Evolutionary conservation across 2,113 vertebrate species (phyloP).

Genomic region (Mesoclemmys tuberculata): DNA sequence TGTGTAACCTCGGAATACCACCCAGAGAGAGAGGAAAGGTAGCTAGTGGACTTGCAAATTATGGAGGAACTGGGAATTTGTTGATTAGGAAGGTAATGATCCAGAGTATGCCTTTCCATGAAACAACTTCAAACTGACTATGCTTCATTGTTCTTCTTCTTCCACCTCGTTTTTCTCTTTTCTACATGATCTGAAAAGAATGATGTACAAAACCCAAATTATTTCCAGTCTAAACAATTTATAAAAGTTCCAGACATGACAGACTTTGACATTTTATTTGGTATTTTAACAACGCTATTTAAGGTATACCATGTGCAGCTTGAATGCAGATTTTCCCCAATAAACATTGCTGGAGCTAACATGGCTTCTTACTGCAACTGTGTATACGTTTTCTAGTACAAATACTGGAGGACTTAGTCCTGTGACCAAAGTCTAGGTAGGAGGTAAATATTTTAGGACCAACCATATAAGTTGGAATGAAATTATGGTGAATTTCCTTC

Average conservation of each 20-base stretch:
- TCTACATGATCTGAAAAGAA: constrained; percentile 64
- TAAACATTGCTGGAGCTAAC: constrained; percentile 73
- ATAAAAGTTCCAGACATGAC: constrained; percentile 84
- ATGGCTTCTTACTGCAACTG: constrained; percentile 66
- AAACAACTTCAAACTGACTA: constrained; percentile 78
- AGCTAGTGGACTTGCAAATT: constrained; percentile 61
- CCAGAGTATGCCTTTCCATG: constrained; percentile 79
- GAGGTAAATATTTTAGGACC: constrained; percentile 41
- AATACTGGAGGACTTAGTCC: constrained; percentile 37
- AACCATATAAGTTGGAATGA: background rate
- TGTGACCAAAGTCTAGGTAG: constrained; percentile 40
- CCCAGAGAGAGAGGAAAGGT: constrained; percentile 75
- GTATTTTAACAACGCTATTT: constrained; percentile 82
- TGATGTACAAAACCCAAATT: constrained; percentile 69
- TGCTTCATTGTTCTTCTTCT: constrained; percentile 75
- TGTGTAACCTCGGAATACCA: constrained; percentile 58
- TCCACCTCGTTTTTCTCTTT: constrained; percentile 57
- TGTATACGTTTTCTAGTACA: constrained; percentile 62
- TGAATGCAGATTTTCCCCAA: constrained; percentile 70
- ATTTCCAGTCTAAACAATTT: constrained; percentile 93
- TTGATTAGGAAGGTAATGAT: constrained; percentile 81
- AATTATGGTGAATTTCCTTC: constrained; percentile 50
- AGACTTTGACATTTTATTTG: constrained; percentile 84
- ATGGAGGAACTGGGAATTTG: constrained; percentile 69
- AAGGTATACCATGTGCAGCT: constrained; percentile 71